phyloP scores from a whole-genome alignment of 2,113 vertebrate species.

The Hypanus sabinus region DNA sequence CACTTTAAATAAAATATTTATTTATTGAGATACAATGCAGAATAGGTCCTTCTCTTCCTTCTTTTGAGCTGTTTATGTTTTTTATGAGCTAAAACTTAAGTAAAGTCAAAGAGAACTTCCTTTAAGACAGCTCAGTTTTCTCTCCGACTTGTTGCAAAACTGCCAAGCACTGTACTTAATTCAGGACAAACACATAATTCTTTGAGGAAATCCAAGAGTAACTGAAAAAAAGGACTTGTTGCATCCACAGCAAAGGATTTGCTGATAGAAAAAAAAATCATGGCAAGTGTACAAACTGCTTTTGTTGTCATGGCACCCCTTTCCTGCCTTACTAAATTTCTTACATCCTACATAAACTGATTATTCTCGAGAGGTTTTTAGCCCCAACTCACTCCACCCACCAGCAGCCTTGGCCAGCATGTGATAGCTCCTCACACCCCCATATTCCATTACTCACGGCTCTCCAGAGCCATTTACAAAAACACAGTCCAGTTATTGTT shows the following conservation, averaged over 20 bases:
- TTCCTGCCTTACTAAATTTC: conserved; percentile 45
- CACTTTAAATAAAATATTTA: background rate
- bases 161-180: conserved; percentile 19
- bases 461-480: conserved; percentile 18
- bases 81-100: too few relatives aligned
- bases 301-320: conserved; percentile 31
- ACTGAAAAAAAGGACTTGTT: background rate
- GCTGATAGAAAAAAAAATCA: conserved; percentile 32
- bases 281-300: conserved; percentile 33
- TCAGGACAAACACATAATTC: background rate
- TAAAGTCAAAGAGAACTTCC: background rate
- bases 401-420: conserved; percentile 37
- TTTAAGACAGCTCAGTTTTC: conserved; percentile 17
- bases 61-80: background rate
- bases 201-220: conserved; percentile 24
- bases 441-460: conserved; percentile 33
- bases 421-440: conserved; percentile 37
- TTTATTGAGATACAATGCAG: too few relatives aligned
- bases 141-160: background rate
- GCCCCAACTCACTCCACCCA: conserved; percentile 41
- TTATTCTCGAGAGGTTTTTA: conserved; percentile 43
- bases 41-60: background rate
- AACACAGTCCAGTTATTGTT: conserved; percentile 42
- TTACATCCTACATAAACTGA: conserved; percentile 46
- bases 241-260: conserved; percentile 25